These are phyloP conservation scores for Sialis fuliginosa DNA, from an alignment of 2,888 invertebrate genomes.

Conservation along the genomic window DNA sequence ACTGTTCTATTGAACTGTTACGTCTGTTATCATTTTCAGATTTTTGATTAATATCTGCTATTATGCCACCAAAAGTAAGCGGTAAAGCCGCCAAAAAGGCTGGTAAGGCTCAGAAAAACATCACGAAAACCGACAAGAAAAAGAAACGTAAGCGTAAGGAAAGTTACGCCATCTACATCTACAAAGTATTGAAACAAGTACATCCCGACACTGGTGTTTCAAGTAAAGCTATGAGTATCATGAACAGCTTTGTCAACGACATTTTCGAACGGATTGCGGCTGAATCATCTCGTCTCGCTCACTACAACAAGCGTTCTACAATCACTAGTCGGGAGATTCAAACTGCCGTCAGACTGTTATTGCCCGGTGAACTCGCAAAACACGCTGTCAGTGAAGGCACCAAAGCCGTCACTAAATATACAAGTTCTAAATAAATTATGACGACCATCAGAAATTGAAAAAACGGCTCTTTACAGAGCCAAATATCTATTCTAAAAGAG, in stretches of 20 bases:
- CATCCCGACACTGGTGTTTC: slow-evolving; percentile 48
- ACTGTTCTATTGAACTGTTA: no score
- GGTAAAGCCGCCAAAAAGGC: slow-evolving; percentile 30
- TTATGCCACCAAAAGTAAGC: slow-evolving; percentile 18
- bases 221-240: slow-evolving; percentile 25
- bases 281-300: no score
- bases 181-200: slow-evolving; percentile 40
- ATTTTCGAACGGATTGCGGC: slow-evolving; percentile 44
- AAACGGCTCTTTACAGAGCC: no score
- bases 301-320: no score
- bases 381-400: slow-evolving; percentile 33
- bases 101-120: slow-evolving; percentile 37
- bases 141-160: slow-evolving; percentile 38
- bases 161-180: slow-evolving; percentile 39
- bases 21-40: no score
- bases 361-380: slow-evolving; percentile 55
- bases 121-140: slow-evolving; percentile 36
- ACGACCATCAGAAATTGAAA: no score
- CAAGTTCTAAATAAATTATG: slow-evolving; percentile 13
- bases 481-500: no score
- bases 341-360: slow-evolving; percentile 42
- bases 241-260: slow-evolving; percentile 49
- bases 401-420: slow-evolving; percentile 23
- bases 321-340: slow-evolving; percentile 44
- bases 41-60: no score